Percentiles rank a stretch among this genome's conserved stretches.
phyloP scores from a whole-genome alignment of 1,140 invertebrate genomes.

The Anastrepha ludens region DNA sequence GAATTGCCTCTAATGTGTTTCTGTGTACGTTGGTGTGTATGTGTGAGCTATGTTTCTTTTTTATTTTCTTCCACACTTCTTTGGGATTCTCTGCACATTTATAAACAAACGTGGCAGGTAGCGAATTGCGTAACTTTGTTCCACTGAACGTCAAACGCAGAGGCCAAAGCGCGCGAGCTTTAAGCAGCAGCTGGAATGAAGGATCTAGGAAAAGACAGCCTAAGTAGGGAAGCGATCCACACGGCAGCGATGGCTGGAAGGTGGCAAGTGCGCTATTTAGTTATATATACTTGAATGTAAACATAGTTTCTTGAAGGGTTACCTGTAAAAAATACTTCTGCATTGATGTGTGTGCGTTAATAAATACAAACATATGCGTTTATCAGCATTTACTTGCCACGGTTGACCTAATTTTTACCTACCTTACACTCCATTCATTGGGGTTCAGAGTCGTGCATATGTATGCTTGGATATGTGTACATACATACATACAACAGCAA shows the following conservation, averaged over 20 bases:
- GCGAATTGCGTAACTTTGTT: not conserved
- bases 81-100: not conserved
- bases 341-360: not conserved
- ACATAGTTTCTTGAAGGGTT: slow-evolving; percentile 33
- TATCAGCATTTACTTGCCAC: not conserved
- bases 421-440: slow-evolving; percentile 14
- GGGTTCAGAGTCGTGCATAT: not conserved
- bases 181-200: not conserved
- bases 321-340: too few species aligned
- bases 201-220: not conserved
- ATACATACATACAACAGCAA: not conserved
- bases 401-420: slow-evolving; percentile 48
- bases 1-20: slow-evolving; percentile 14
- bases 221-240: not conserved
- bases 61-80: not conserved
- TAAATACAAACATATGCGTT: not conserved
- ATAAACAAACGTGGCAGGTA: slow-evolving; percentile 22
- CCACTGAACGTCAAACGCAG: not conserved
- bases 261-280: slow-evolving; percentile 35
- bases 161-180: not conserved
- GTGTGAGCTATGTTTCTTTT: not conserved
- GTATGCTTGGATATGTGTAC: too few species aligned
- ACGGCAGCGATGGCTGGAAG: not conserved
- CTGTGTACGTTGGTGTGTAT: not conserved
- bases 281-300: not conserved